Percentiles rank a stretch among this genome's conserved stretches.
phyloP scores from a whole-genome alignment of 2,113 vertebrate species.

The Brachyhypopomus occidentalis region DNA sequence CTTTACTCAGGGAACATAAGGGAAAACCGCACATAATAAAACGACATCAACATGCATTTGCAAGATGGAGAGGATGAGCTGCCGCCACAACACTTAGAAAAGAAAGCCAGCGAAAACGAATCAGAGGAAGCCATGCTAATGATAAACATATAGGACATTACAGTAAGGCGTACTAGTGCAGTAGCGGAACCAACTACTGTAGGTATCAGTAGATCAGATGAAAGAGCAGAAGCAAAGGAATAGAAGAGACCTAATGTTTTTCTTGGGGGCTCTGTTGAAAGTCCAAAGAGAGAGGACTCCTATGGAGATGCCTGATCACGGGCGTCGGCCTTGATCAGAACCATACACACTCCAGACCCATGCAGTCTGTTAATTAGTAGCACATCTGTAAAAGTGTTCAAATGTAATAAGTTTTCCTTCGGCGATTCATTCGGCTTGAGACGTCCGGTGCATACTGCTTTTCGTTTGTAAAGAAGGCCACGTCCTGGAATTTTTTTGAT shows the following conservation, averaged over 20 bases:
- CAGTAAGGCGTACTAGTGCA: slow-evolving; percentile 26
- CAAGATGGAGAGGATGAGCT: slow-evolving; percentile 55
- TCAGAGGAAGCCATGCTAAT: slow-evolving; percentile 64
- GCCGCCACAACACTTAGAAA: slow-evolving; percentile 55
- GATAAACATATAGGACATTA: slow-evolving; percentile 62
- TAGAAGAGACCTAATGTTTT: no score
- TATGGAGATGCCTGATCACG: no score
- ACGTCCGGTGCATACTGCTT: background rate
- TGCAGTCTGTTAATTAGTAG: no score
- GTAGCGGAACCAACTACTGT: background rate
- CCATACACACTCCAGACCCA: no score
- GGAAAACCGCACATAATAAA: slow-evolving; percentile 74
- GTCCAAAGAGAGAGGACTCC: no score
- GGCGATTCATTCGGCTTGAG: background rate
- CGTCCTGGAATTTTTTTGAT: no score
- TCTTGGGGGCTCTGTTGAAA: no score
- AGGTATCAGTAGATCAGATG: no score
- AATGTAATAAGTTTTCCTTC: slow-evolving; percentile 2
- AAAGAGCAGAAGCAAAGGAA: no score
- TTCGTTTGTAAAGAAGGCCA: no score
- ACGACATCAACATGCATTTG: slow-evolving; percentile 67
- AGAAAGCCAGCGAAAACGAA: slow-evolving; percentile 57
- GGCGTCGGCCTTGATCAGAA: no score
- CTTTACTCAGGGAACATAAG: slow-evolving; percentile 86
- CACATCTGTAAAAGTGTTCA: background rate